Evolutionary conservation across 2,888 invertebrate species (phyloP).

Genomic region (Netelia inedita): DNA sequence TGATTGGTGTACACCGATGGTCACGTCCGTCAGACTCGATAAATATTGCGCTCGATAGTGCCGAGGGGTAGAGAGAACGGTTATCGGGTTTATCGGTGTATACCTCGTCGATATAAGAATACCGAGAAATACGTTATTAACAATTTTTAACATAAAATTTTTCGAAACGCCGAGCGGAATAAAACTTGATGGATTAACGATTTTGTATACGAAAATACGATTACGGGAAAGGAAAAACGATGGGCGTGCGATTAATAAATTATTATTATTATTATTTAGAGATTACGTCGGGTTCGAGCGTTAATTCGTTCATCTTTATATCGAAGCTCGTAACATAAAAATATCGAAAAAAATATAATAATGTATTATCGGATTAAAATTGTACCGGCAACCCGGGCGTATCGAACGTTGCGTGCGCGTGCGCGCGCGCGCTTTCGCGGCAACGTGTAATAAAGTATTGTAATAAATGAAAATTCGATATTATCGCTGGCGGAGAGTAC

Average conservation of each 20-base stretch:
- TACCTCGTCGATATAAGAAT: neutral
- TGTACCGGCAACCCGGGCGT: neutral
- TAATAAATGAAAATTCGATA: conserved; percentile 68
- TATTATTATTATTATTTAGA: conserved; percentile 13
- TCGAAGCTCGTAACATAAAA: neutral
- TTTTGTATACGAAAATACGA: neutral
- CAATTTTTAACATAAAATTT: neutral
- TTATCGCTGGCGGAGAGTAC: conserved; percentile 24
- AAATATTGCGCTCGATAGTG: conserved; percentile 55
- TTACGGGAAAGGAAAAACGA: neutral
- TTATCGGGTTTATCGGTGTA: conserved; percentile 26
- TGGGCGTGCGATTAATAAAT: neutral
- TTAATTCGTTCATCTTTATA: neutral
- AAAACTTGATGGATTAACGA: neutral
- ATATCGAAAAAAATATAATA: conserved; percentile 47
- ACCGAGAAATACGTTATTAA: neutral
- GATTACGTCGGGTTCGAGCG: neutral
- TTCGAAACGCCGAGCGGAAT: neutral
- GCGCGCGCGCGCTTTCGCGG: neutral
- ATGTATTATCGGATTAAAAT: conserved; percentile 43
- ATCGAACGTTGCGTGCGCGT: neutral
- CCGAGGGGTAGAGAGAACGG: neutral
- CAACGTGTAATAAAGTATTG: conserved; percentile 2
- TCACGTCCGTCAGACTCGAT: conserved; percentile 62
- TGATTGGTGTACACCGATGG: conserved; percentile 45